Evolutionary conservation across 2,888 invertebrate genomes (phyloP), one percentile per base, ranked within the genome.

Genomic region (Strigamia maritima): DNA sequence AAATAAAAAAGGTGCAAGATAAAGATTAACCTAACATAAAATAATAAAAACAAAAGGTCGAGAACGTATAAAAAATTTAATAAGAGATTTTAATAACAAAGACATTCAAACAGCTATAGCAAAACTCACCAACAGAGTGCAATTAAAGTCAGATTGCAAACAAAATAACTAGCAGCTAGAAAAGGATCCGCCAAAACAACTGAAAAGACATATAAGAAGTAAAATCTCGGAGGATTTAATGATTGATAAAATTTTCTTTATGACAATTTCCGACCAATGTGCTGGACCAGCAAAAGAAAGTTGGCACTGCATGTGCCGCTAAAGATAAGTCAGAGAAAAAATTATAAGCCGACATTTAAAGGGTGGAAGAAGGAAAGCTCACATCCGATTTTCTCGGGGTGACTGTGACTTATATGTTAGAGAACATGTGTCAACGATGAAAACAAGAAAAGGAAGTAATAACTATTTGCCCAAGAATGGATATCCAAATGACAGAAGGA

Each of bases 191-290:
- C 70, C 54, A 70, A 70, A 70, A 70, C 70, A 70, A 70, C 70
- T 24, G 70, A 70, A 2, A 16, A 26, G 26, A 16, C 70, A n/a
- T 14, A 70, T 28, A 28, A 70, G 3, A 26, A 70, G 70, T 26
- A 70, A 70, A 70, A 14, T 70, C 28, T 24, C 26, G 1, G 28
- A 70, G 70, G 70, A 70, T 70, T 70, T 70, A 70, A 70, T 70
- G 70, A 70, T 70, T 70, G 70, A 70, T 70, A 70, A 70, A 70
- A 70, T 70, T 70, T 70, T 70, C 70, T 70, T 70, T 70, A 70
- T 70, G 70, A 70, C 70, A 70, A 28, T 70, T 70, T 70, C 70
- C 28, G 70, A 70, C 70, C 70, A 70, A 70, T 70, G n/a, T 70
- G 26, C 70, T 70, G 70, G 70, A 70, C 16, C 26, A 70, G 28